phyloP scores from a whole-genome alignment of 2,797 vertebrate genomes.

The Malacoctenus gilli region DNA sequence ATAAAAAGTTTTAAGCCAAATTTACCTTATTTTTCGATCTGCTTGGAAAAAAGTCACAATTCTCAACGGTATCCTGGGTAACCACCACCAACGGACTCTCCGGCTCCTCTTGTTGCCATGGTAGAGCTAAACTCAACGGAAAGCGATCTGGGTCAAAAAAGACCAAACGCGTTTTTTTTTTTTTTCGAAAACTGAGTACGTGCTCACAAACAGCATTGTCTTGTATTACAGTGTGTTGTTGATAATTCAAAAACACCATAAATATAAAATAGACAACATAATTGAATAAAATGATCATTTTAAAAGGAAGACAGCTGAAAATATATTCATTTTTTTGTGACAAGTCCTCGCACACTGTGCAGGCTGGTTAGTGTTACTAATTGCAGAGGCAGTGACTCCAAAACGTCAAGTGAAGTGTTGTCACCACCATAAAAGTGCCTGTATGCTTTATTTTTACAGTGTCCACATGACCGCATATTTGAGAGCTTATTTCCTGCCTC shows the following conservation, averaged over 20 bases:
- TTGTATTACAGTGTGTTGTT: too few species aligned
- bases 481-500: slow-evolving; percentile 71
- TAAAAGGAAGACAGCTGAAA: too few species aligned
- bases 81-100: background rate
- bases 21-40: slow-evolving; percentile 38
- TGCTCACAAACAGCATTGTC: too few species aligned
- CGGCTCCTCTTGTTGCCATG: slow-evolving; percentile 59
- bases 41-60: background rate
- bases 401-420: slow-evolving; percentile 55
- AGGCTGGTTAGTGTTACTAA: too few species aligned
- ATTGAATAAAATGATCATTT: too few species aligned
- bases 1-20: slow-evolving; percentile 1
- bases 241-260: too few species aligned
- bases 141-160: slow-evolving; percentile 25
- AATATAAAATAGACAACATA: too few species aligned
- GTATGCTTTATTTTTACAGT: slow-evolving; percentile 71
- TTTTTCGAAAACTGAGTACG: too few species aligned
- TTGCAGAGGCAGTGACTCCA: slow-evolving; percentile 7
- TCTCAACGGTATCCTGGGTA: slow-evolving; percentile 25
- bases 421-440: slow-evolving; percentile 48
- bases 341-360: too few species aligned
- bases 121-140: slow-evolving; percentile 54
- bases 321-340: too few species aligned
- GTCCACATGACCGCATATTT: slow-evolving; percentile 68
- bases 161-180: background rate